Base-by-base conservation (phyloP, 2,888 invertebrate species). In the Caenorhabditis angaria region DNA sequence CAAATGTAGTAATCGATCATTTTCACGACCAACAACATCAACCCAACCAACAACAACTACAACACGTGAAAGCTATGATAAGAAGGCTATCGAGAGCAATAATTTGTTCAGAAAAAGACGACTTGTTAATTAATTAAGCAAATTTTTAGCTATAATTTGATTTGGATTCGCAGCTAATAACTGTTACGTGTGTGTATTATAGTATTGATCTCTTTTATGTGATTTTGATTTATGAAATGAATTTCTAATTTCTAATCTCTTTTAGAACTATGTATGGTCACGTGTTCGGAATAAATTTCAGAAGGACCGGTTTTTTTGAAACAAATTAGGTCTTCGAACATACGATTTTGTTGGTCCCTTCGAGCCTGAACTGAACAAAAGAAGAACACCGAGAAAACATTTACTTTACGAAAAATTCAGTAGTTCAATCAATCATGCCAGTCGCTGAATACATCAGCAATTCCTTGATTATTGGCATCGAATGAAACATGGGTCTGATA, bases 101-200 rank as follows among this genome's bases (percentile, higher is more conserved):
- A 70, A 53, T 29, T n/a, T 70, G 51, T 70, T 70, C 57, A 65
- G 70, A 53, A 70, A 65, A 62, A 60, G 70, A 65, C 65, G 70
- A 25, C 27, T 54, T 27, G 54, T 27, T 18, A 18, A 41, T 18
- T 56, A 64, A 63, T 10, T 68, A 63, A 63, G n/a, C 61, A n/a
- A n/a, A n/a, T n/a, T 41, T 53, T 20, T 24, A 22, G 32, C 8
- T 63, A 29, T 51, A 60, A 60, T 51, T 55, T 60, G 29, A 50
- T 61, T 41, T 8, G 27, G 32, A 41, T n/a, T 47, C 22, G 25
- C 24, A n/a, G n/a, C n/a, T n/a, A n/a, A n/a, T n/a, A n/a, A n/a
- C n/a, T n/a, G n/a, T 14, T 41, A 41, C 41, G 41, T 41, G 41
- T 41, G 41, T 41, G 41, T 41, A 41, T 10, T 41, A 41, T 41